Conservation (phyloP, 2,797 vertebrate species). For the Pampus argenteus region DNA sequence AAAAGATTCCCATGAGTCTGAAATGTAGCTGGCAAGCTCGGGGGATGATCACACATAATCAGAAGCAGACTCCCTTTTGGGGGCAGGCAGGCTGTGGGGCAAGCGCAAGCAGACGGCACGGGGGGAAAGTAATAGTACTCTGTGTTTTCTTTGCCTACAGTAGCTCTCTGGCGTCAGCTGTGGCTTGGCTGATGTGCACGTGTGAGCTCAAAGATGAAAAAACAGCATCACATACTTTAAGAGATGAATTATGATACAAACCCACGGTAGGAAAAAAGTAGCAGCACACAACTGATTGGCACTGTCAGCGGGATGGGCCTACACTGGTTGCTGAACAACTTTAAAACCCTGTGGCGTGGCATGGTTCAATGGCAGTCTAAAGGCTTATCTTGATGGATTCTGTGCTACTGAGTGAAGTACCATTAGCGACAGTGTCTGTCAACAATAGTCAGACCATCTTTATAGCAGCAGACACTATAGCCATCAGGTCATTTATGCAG, state of each 20-base stretch:
- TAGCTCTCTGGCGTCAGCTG: conserved; percentile 81
- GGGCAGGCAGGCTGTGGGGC: conserved; percentile 59
- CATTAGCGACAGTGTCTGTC: conserved; percentile 73
- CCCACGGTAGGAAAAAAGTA: conserved; percentile 61
- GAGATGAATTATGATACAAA: conserved; percentile 77
- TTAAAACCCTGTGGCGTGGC: conserved; percentile 65
- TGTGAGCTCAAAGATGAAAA: conserved; percentile 80
- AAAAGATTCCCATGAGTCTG: conserved; percentile 69
- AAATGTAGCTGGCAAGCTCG: conserved; percentile 75
- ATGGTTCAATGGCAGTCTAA: conserved; percentile 57
- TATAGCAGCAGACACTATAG: conserved; percentile 31
- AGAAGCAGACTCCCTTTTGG: conserved; percentile 79
- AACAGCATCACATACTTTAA: conserved; percentile 73
- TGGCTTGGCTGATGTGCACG: conserved; percentile 76
- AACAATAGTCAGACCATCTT: conserved; percentile 57
- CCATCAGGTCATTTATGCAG: conserved; percentile 45
- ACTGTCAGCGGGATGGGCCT: conserved; percentile 55
- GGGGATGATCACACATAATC: conserved; percentile 83
- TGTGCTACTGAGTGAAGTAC: conserved; percentile 65
- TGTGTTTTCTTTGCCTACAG: conserved; percentile 83
- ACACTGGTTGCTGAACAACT: conserved; percentile 59
- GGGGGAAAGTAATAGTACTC: conserved; percentile 75
- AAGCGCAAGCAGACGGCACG: conserved; percentile 62
- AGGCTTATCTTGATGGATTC: conserved; percentile 81
- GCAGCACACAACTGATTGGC: conserved; percentile 65